These are phyloP conservation scores for Barypeithes pellucidus DNA, from an alignment of 2,888 invertebrate species.

Conservation along the genomic window DNA sequence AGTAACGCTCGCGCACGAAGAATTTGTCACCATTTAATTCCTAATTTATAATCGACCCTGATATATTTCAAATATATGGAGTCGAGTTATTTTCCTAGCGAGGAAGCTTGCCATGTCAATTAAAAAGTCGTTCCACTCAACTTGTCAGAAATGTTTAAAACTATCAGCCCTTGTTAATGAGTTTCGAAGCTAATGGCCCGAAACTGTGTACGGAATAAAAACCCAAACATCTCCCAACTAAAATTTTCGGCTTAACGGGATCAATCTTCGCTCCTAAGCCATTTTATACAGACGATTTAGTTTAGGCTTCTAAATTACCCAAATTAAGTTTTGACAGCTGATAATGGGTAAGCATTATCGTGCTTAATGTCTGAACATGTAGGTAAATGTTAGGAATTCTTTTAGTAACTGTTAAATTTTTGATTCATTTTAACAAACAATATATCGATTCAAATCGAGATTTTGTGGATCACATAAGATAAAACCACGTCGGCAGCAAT, in stretches of 20 bases:
- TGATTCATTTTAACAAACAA: too few relatives aligned
- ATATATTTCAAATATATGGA: too few relatives aligned
- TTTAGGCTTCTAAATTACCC: slow-evolving; percentile 5
- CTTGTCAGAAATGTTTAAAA: slow-evolving; percentile 4
- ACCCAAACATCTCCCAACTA: neutral
- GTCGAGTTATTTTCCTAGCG: too few relatives aligned
- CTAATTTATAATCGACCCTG: too few relatives aligned
- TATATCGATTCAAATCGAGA: too few relatives aligned
- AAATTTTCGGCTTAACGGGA: slow-evolving; percentile 6
- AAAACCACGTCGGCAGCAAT: too few relatives aligned
- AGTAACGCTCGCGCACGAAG: too few relatives aligned
- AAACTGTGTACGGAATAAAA: neutral
- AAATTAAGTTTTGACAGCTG: neutral
- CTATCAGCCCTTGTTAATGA: neutral
- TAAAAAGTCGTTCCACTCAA: neutral
- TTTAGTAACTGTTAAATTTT: too few relatives aligned
- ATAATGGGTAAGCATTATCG: neutral
- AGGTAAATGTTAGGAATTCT: too few relatives aligned
- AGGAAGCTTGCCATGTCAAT: too few relatives aligned
- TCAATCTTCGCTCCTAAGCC: neutral
- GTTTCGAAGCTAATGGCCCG: neutral
- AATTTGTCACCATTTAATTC: too few relatives aligned
- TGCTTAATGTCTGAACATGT: neutral
- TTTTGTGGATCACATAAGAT: too few relatives aligned
- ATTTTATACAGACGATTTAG: slow-evolving; percentile 11